Evolutionary conservation across 2,888 invertebrate species (phyloP).

Genomic region (Anorthoa munda): DNA sequence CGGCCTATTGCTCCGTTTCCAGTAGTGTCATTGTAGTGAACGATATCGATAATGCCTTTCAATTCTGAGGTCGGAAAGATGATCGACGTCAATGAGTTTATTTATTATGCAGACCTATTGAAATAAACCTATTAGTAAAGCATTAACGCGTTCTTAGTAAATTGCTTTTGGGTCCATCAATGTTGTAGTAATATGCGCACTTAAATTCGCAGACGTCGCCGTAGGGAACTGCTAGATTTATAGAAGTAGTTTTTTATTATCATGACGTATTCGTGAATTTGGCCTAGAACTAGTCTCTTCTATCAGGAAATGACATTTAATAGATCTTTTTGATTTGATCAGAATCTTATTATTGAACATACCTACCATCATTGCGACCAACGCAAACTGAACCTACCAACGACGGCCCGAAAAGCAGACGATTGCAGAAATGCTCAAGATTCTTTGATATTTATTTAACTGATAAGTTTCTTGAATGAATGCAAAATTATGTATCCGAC

Average conservation of each 20-base stretch:
- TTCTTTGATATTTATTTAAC: neutral
- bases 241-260: neutral
- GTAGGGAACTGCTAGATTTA: neutral
- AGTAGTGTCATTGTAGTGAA: slow-evolving; percentile 44
- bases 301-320: neutral
- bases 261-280: neutral
- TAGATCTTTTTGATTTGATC: neutral
- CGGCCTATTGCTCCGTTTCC: slow-evolving; percentile 53
- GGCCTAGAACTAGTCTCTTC: neutral
- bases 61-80: slow-evolving; percentile 35
- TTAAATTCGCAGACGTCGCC: slow-evolving; percentile 15
- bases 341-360: neutral
- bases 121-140: slow-evolving; percentile 42
- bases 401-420: neutral
- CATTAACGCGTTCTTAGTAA: slow-evolving; percentile 27
- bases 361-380: neutral
- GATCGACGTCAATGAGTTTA: slow-evolving; percentile 16
- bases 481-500: slow-evolving; percentile 6
- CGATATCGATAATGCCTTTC: slow-evolving; percentile 39
- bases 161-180: slow-evolving; percentile 31
- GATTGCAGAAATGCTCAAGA: neutral
- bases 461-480: slow-evolving; percentile 5
- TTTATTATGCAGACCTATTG: slow-evolving; percentile 30
- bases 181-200: slow-evolving; percentile 15
- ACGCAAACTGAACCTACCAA: neutral